Conservation (phyloP, 2,113 vertebrate genomes). For the Raphicerus campestris region DNA sequence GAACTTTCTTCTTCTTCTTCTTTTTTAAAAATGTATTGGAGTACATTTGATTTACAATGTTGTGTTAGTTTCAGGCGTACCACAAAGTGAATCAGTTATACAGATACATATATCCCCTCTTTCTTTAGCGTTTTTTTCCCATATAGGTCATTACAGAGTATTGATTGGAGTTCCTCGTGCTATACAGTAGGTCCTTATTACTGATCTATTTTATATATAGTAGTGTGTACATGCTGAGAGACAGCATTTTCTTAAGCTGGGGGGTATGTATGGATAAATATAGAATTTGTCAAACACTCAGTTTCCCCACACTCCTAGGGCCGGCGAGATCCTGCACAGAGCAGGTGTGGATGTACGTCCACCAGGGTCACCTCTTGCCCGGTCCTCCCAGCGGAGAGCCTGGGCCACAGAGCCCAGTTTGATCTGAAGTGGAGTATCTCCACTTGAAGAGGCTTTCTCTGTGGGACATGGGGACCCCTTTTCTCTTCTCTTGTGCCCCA, state of each 20-base stretch:
- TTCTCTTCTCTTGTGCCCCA: background rate
- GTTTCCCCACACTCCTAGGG: rapidly evolving
- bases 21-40: background rate
- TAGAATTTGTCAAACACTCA: background rate
- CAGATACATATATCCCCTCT: background rate
- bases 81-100: background rate
- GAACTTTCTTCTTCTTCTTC: background rate
- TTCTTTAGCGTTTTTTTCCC: background rate
- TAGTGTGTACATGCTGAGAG: background rate
- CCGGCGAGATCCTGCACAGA: background rate
- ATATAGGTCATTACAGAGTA: background rate
- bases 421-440: background rate
- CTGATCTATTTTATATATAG: background rate
- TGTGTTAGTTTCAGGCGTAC: background rate
- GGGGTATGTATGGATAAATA: background rate
- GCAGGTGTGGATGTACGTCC: no score
- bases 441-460: background rate
- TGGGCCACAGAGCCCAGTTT: background rate
- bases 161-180: background rate
- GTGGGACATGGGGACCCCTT: background rate
- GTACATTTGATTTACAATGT: background rate
- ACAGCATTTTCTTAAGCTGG: background rate
- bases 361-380: no score
- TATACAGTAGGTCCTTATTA: background rate
- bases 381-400: background rate